Conservation (phyloP, 2,888 invertebrate genomes). For the Crematogaster levior region DNA sequence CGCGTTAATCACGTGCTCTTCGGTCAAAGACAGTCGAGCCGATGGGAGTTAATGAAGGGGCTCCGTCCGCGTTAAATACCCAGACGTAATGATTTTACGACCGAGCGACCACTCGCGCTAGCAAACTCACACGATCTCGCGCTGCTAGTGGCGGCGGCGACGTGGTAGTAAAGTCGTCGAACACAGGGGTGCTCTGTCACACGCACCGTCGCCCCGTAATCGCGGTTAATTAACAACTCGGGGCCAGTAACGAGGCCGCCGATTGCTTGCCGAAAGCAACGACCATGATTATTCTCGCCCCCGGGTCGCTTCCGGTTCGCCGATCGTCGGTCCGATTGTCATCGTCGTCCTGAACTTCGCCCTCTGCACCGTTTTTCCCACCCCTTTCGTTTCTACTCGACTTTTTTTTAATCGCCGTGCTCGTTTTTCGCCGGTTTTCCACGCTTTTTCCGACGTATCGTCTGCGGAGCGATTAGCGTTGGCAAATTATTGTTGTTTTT, state of each 20-base stretch:
- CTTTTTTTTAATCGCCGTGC: not conserved
- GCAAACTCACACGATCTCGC: slow-evolving; percentile 53
- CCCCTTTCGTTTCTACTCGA: no score
- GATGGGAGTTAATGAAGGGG: slow-evolving; percentile 25
- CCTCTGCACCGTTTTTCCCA: slow-evolving; percentile 16
- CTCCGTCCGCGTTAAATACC: slow-evolving; percentile 54
- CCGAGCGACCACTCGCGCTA: slow-evolving; percentile 57
- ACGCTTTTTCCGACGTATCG: not conserved
- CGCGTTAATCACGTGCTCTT: not conserved
- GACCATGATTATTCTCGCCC: slow-evolving; percentile 79
- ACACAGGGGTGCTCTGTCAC: slow-evolving; percentile 74
- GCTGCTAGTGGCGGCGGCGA: not conserved
- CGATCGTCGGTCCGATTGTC: slow-evolving; percentile 74
- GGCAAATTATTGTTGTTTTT: not conserved
- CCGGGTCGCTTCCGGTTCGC: slow-evolving; percentile 76
- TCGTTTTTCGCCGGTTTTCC: slow-evolving; percentile 4
- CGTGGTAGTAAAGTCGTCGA: slow-evolving; percentile 23
- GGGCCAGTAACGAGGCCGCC: slow-evolving; percentile 80
- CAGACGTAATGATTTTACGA: slow-evolving; percentile 72
- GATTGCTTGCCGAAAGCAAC: slow-evolving; percentile 78
- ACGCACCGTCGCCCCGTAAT: slow-evolving; percentile 80
- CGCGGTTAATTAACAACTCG: slow-evolving; percentile 82
- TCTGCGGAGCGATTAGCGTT: not conserved
- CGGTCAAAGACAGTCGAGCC: slow-evolving; percentile 35
- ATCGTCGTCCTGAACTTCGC: slow-evolving; percentile 56